Evolutionary conservation across 2,113 vertebrate species (phyloP).

Genomic region (Thinocorus orbignyianus): DNA sequence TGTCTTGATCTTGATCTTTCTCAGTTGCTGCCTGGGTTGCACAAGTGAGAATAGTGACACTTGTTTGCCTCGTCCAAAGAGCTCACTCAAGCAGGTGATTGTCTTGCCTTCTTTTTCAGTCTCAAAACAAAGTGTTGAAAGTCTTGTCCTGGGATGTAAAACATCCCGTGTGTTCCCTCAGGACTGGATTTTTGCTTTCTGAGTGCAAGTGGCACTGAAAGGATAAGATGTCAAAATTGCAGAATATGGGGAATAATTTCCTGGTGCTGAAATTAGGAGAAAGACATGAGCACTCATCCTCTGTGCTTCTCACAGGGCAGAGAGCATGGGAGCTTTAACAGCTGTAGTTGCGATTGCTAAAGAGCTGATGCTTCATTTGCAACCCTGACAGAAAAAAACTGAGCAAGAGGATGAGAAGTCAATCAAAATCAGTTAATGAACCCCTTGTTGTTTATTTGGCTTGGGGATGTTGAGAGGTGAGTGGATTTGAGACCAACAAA

Average conservation of each 20-base stretch:
- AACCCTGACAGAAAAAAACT: not conserved
- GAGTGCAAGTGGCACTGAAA: not conserved
- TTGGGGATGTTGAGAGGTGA: not conserved
- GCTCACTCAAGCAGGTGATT: constrained; percentile 59
- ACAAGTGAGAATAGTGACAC: constrained; percentile 51
- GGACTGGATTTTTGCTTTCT: not conserved
- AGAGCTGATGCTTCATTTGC: not conserved
- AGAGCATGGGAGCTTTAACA: not conserved
- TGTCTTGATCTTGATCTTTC: constrained; percentile 29
- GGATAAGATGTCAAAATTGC: not conserved
- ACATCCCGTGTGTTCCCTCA: not conserved
- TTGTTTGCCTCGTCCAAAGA: constrained; percentile 37
- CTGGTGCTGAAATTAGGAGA: not conserved
- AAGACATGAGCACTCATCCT: not conserved
- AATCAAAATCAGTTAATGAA: not conserved
- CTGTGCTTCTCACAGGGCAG: not conserved
- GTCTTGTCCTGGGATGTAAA: constrained; percentile 47
- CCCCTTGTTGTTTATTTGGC: not conserved
- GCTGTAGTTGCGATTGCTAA: not conserved
- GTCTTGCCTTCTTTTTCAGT: constrained; percentile 35
- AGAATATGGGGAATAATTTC: not conserved
- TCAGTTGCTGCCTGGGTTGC: not conserved
- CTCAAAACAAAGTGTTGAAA: constrained; percentile 37
- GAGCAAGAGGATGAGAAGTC: not conserved
- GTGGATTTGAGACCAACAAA: fast-evolving